Percentiles rank a stretch among this genome's conserved stretches.
Conservation (phyloP, 2,888 invertebrate species). For the Mylabris sibirica region DNA sequence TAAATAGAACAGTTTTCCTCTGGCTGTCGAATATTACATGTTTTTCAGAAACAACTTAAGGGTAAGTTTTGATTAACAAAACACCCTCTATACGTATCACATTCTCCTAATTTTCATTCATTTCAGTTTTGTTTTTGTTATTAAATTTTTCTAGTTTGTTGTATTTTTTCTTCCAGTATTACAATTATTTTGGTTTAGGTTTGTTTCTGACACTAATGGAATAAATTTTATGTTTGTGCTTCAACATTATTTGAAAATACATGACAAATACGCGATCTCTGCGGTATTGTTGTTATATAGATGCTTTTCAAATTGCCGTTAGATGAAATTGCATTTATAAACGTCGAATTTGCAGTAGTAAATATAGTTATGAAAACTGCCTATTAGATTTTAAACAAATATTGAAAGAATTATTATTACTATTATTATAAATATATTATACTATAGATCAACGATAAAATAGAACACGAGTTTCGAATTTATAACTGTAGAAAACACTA, state of each 20-base stretch:
- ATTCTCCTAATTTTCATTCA: background rate
- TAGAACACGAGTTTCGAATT: background rate
- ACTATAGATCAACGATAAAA: background rate
- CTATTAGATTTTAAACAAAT: background rate
- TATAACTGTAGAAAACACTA: background rate
- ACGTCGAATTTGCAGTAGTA: background rate
- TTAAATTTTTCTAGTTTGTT: constrained; percentile 7
- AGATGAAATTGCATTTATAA: constrained; percentile 3
- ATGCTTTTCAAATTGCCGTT: constrained; percentile 15
- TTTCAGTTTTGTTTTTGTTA: background rate
- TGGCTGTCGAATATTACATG: too few relatives aligned
- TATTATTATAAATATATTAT: background rate
- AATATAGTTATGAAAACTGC: constrained; percentile 7
- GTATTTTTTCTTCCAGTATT: background rate
- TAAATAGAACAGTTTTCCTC: constrained; percentile 10
- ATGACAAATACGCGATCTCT: background rate
- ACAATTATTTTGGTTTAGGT: background rate
- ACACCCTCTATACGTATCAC: too few relatives aligned
- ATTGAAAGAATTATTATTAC: background rate
- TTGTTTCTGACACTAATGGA: constrained; percentile 16
- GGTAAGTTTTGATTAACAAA: background rate
- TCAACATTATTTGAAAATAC: constrained; percentile 5
- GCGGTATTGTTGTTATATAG: background rate
- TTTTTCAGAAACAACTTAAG: too few relatives aligned
- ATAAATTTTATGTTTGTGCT: constrained; percentile 13